Evolutionary conservation across 1,140 invertebrate species (phyloP).

Genomic region (Microplitis mediator): DNA sequence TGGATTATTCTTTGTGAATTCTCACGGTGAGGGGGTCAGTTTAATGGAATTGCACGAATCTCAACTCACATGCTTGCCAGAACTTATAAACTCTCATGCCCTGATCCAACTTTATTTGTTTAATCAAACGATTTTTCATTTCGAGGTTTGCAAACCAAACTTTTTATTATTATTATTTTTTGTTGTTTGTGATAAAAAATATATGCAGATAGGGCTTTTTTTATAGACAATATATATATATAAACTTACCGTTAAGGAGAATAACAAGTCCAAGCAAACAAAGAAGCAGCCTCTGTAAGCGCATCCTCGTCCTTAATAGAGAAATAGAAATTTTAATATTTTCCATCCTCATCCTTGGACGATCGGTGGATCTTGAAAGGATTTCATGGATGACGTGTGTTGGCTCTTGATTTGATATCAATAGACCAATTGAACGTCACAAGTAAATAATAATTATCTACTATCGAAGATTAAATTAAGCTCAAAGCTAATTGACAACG

Average conservation of each 20-base stretch:
- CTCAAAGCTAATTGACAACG: constrained; percentile 21
- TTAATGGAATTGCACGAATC: not conserved
- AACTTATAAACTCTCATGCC: not conserved
- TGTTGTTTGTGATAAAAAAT: too few species aligned
- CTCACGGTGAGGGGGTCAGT: constrained; percentile 6
- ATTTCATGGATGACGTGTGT: constrained; percentile 20
- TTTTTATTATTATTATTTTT: too few species aligned
- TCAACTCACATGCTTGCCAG: not conserved
- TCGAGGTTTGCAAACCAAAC: not conserved
- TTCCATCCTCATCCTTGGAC: constrained; percentile 20
- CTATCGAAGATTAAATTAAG: not conserved
- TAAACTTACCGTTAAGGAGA: not conserved
- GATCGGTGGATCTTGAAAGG: constrained; percentile 17
- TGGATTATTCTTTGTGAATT: constrained; percentile 9
- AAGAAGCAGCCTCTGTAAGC: not conserved
- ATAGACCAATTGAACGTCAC: not conserved
- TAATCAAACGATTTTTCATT: not conserved
- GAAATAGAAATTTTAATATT: not conserved
- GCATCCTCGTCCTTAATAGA: not conserved
- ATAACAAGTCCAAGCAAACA: constrained; percentile 4
- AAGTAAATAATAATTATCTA: not conserved
- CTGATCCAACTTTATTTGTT: not conserved
- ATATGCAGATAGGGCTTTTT: too few species aligned
- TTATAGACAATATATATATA: too few species aligned
- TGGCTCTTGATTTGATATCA: not conserved